These are phyloP conservation scores for Zapus hudsonius DNA, from an alignment of 2,113 vertebrate species.

Conservation along the genomic window DNA sequence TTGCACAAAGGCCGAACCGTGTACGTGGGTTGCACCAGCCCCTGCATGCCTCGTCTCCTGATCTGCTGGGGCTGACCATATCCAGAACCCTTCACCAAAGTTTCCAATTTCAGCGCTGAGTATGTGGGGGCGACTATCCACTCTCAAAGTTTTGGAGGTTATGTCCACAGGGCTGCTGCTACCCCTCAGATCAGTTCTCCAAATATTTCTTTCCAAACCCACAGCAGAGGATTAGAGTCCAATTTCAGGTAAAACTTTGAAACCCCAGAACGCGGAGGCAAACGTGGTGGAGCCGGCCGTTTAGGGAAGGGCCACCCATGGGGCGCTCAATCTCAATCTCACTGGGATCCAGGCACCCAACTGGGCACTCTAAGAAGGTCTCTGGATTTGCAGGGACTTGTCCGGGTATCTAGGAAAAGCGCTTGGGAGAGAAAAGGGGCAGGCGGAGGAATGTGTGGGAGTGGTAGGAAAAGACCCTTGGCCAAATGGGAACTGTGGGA, in stretches of 20 bases:
- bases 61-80: too few species aligned
- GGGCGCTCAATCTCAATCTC: not conserved
- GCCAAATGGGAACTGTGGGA: not conserved
- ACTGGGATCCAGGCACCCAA: not conserved
- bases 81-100: not conserved
- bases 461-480: not conserved
- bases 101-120: not conserved
- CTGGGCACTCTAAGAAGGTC: not conserved
- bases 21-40: accelerated
- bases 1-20: accelerated
- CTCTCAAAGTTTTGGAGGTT: not conserved
- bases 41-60: too few species aligned
- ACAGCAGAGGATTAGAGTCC: not conserved
- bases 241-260: not conserved
- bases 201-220: not conserved
- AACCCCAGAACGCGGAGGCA: not conserved
- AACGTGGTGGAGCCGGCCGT: not conserved
- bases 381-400: not conserved
- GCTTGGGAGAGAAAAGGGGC: not conserved
- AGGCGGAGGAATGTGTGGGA: not conserved
- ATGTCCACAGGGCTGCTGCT: accelerated
- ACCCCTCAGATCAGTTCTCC: not conserved
- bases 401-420: not conserved
- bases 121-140: accelerated
- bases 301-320: not conserved